phyloP scores from a whole-genome alignment of 2,888 invertebrate genomes.

The Desoria tigrina region DNA sequence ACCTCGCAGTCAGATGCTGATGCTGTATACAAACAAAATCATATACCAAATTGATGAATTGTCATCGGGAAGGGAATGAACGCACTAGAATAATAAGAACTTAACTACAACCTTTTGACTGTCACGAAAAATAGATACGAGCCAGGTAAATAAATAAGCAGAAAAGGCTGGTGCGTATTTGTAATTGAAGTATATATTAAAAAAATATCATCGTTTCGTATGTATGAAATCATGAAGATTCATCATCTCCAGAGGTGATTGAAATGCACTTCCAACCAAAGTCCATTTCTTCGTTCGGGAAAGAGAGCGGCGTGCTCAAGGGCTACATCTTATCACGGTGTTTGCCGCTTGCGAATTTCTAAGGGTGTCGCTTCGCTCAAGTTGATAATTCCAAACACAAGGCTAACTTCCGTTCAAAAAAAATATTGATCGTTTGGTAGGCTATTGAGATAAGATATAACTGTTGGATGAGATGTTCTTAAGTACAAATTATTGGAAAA shows the following conservation, averaged over 20 bases:
- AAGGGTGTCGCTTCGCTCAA: slow-evolving; percentile 28
- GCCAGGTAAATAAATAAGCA: neutral
- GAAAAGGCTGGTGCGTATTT: slow-evolving; percentile 18
- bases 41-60: neutral
- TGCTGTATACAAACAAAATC: slow-evolving; percentile 19
- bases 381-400: slow-evolving; percentile 22
- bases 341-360: slow-evolving; percentile 48
- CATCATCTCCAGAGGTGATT: slow-evolving; percentile 17
- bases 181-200: slow-evolving; percentile 4
- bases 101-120: slow-evolving; percentile 11
- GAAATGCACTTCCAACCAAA: slow-evolving; percentile 33
- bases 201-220: slow-evolving; percentile 16
- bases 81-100: slow-evolving; percentile 2
- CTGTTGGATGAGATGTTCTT: slow-evolving; percentile 1
- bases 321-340: slow-evolving; percentile 51
- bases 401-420: slow-evolving; percentile 7
- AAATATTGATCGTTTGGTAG: slow-evolving; percentile 23
- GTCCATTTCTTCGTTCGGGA: slow-evolving; percentile 37
- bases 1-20: slow-evolving; percentile 44
- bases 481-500: neutral
- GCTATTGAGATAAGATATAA: slow-evolving; percentile 10
- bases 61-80: slow-evolving; percentile 1
- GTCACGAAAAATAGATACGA: slow-evolving; percentile 9
- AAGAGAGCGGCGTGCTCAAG: slow-evolving; percentile 48
- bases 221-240: slow-evolving; percentile 6